Conservation (phyloP, 2,888 invertebrate genomes). For the Prosapia bicincta region DNA sequence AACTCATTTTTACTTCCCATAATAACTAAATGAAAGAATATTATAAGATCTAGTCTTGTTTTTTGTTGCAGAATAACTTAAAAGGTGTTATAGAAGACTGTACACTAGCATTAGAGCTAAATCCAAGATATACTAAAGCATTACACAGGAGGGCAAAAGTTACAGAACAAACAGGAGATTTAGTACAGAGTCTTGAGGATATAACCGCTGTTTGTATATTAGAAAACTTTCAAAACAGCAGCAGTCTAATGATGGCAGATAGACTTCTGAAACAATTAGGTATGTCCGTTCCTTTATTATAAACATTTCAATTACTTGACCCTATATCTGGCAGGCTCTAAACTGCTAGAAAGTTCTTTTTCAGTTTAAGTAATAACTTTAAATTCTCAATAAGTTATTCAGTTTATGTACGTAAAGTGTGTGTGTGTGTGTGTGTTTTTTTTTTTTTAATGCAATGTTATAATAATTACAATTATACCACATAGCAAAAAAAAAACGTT, state of each 20-base stretch:
- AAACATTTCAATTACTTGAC: too few relatives aligned
- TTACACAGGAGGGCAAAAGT: conserved; percentile 78
- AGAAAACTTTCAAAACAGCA: conserved; percentile 81
- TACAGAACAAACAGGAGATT: conserved; percentile 74
- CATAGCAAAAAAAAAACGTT: too few relatives aligned
- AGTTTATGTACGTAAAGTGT: too few relatives aligned
- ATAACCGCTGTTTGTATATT: conserved; percentile 89
- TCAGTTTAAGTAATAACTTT: too few relatives aligned
- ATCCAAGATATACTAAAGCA: conserved; percentile 86
- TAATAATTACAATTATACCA: too few relatives aligned
- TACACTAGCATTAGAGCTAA: conserved; percentile 75
- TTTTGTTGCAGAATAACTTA: conserved; percentile 61
- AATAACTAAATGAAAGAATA: too few relatives aligned
- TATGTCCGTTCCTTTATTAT: too few relatives aligned
- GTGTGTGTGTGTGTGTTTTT: too few relatives aligned
- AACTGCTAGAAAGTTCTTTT: too few relatives aligned
- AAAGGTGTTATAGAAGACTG: conserved; percentile 84
- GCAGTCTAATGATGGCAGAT: conserved; percentile 79
- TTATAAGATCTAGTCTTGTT: background rate
- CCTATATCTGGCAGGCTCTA: too few relatives aligned
- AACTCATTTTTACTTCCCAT: background rate
- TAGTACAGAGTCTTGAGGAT: conserved; percentile 82
- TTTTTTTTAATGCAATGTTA: too few relatives aligned
- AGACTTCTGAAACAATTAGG: conserved; percentile 82
- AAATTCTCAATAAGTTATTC: too few relatives aligned